Evolutionary conservation across 2,113 vertebrate genomes (phyloP), one percentile per base, ranked within the genome.

Genomic region (Nematolebias whitei): DNA sequence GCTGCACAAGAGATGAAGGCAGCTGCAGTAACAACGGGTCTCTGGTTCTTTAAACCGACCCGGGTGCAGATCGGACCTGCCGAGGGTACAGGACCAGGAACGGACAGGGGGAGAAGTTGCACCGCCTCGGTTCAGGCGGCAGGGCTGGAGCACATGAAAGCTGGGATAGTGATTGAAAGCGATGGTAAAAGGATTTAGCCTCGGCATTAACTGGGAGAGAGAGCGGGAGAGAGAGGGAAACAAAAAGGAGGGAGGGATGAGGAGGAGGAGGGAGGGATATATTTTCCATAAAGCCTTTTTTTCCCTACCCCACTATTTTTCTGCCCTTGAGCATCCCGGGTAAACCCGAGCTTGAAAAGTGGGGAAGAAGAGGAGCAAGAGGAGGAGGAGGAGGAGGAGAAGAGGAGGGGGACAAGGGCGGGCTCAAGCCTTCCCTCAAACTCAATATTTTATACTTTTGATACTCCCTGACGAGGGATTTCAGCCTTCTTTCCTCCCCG

Each of bases 91-190:
- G 64, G 62, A 68, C 56, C 56, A 35, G 66, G 63, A 67, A 68
- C 53, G 45, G 49, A 89, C 71, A 87, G 88, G 94, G 92, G 26
- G 26, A 29, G 94, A 94, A 94, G 95, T 94, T 95, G 93, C 95
- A 93, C 93, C 94, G 91, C 93, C 92, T 86, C 50, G 92, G 92
- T 91, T 90, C 93, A 92, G 92, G 90, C 72, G 92, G 87, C 90
- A 86, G 92, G 65, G 74, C 76, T 43, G 52, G 43, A 74, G 76
- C 87, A 93, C 94, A 95, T 95, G 94, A 92, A 95, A 95, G 94
- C 95, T 92, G 88, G 89, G 94, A 93, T 94, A 92, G 95, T 93
- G 94, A 94, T 93, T 94, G 94, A 93, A 93, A 95, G 95, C 92
- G 95, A 94, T 90, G 94, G 94, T 93, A 90, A 92, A 90, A 90